Evolutionary conservation across 2,797 vertebrate genomes (phyloP), one percentile per base, ranked within the genome.

Genomic region (Lithobates pipiens): DNA sequence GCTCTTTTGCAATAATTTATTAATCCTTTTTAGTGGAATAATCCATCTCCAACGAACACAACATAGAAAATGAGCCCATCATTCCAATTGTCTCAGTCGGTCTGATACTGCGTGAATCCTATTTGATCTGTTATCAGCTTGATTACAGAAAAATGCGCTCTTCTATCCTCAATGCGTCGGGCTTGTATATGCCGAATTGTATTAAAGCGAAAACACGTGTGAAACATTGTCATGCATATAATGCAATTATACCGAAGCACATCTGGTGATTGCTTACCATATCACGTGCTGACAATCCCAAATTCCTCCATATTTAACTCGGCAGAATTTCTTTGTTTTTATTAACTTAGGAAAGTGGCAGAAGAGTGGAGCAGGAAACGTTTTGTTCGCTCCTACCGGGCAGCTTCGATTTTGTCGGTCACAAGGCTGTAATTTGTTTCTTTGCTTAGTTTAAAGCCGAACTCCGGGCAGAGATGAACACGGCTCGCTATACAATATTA

Each of bases 161-260:
- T 34, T n/a, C 36, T 78, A 32, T 54, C 34, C 36, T 70, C 23
- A 10, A 50, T 10, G 42, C 5, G 50, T 80, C 54, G 65, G 0
- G 39, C n/a, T 69, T 80, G 68, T 34, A 71, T 71, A 36, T n/a
- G 68, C 23, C 39, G 46, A 71, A 71, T 78, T 25, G 25, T 39
- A 57, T 25, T 71, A 80, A 80, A 36, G 70, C 29, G 44, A 80
- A 80, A 27, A 80, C 78, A 80, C 65, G 27, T 80, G 65, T 50
- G 67, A 69, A 80, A 70, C 29, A 80, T 70, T 46, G 46, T 80
- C 25, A 80, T 80, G 65, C 65, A 80, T 46, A 82, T 74, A 61
- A 85, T 88, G 89, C 87, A 3, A 73, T 86, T 89, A 80, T 70
- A 70, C 42, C 32, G 65, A 34, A 46, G 25, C 44, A 29, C 27